phyloP scores from a whole-genome alignment of 2,113 vertebrate genomes.

The Trogon melanurus region DNA sequence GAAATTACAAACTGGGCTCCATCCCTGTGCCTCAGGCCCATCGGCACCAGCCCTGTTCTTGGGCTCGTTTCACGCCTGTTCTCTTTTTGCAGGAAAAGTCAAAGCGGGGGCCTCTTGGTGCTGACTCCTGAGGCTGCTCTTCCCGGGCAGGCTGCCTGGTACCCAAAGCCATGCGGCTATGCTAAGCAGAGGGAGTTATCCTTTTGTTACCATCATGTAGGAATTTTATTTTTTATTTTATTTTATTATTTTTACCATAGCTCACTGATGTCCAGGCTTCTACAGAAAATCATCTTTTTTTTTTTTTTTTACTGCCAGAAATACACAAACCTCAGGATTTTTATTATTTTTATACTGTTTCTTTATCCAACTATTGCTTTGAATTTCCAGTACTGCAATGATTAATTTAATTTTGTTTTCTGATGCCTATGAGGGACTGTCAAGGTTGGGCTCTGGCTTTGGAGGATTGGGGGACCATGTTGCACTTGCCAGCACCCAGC shows the following conservation, averaged over 20 bases:
- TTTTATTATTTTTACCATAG: not conserved
- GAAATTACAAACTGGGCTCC: not conserved
- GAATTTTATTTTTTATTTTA: not conserved
- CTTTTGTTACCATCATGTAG: not conserved
- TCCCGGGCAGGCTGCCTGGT: accelerated
- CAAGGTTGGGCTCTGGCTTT: not conserved
- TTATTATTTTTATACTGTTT: not conserved
- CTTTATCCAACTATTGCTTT: not conserved
- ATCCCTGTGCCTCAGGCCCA: not conserved
- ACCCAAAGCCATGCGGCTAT: accelerated
- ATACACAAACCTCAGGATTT: not conserved
- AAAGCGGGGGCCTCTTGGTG: not conserved
- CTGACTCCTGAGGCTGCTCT: not conserved
- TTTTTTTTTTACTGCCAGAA: not conserved
- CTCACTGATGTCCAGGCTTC: not conserved
- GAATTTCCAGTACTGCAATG: not conserved
- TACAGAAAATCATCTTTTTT: accelerated
- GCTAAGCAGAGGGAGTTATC: accelerated
- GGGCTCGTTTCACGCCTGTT: not conserved
- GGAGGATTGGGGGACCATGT: not conserved
- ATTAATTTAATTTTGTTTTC: not conserved
- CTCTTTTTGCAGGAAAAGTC: not conserved
- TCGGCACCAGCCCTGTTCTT: not conserved
- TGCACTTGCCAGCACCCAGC: not conserved
- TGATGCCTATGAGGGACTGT: not conserved